A percentile compares a stretch with the other conserved stretches of the same genome.
phyloP scores from a whole-genome alignment of 2,113 vertebrate genomes.

The Ursus arctos region DNA sequence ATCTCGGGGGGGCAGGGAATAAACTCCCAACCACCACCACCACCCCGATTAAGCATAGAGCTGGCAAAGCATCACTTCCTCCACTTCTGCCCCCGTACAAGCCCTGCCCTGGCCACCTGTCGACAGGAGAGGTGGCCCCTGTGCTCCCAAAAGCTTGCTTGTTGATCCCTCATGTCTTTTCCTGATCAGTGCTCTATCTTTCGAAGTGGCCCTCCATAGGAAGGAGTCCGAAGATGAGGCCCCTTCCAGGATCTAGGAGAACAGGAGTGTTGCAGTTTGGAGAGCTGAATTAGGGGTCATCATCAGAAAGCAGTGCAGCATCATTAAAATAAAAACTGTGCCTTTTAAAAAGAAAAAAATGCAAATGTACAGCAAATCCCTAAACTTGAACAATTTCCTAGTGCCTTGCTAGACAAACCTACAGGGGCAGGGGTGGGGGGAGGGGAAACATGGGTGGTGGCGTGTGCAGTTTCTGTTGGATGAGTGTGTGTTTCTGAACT shows the following conservation, averaged over 20 bases:
- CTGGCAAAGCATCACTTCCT: not conserved
- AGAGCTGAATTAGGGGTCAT: constrained; percentile 51
- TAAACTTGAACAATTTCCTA: constrained; percentile 95
- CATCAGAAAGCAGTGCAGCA: constrained; percentile 79
- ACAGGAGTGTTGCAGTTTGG: not conserved
- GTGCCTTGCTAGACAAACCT: constrained; percentile 94
- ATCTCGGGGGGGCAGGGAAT: not conserved
- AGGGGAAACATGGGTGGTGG: constrained; percentile 8
- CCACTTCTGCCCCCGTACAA: not conserved
- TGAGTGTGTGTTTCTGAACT: constrained; percentile 56
- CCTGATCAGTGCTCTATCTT: not conserved
- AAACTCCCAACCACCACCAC: not conserved
- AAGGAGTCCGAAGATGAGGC: not conserved
- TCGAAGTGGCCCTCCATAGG: not conserved
- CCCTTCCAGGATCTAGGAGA: constrained; percentile 4
- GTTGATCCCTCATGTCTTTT: not conserved
- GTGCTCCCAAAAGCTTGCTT: not conserved
- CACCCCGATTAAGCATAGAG: not conserved
- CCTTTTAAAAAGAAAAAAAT: constrained; percentile 87
- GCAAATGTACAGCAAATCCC: constrained; percentile 89
- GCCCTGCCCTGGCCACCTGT: not conserved
- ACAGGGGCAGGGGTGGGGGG: constrained; percentile 41
- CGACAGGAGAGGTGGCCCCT: not conserved
- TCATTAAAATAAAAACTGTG: constrained; percentile 88
- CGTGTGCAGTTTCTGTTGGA: constrained; percentile 53